These are phyloP conservation scores for Leucophenga varia DNA, from an alignment of 1,140 invertebrate species.

Conservation along the genomic window DNA sequence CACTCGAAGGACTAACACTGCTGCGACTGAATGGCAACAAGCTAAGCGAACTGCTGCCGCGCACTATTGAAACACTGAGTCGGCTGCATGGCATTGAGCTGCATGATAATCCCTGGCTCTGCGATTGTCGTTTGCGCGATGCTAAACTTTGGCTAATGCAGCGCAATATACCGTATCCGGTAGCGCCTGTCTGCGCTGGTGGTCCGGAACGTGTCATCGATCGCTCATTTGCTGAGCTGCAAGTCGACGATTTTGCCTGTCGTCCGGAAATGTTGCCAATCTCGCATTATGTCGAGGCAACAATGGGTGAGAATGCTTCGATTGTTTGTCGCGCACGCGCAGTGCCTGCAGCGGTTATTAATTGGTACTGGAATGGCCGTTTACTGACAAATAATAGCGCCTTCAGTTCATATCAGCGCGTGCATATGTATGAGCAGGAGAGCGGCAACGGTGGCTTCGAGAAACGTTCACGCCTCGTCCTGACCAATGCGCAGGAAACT, in stretches of 20 bases:
- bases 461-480: constrained; percentile 76
- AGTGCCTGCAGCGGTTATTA: constrained; percentile 76
- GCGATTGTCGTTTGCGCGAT: constrained; percentile 81
- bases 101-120: constrained; percentile 89
- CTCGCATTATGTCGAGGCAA: constrained; percentile 73
- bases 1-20: constrained; percentile 74
- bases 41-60: constrained; percentile 69
- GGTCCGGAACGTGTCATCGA: constrained; percentile 69
- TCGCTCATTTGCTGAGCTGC: constrained; percentile 71
- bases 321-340: constrained; percentile 78
- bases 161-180: constrained; percentile 77
- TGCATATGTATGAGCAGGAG: constrained; percentile 78
- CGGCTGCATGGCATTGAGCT: constrained; percentile 81
- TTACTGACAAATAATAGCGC: constrained; percentile 76
- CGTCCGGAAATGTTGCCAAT: constrained; percentile 77
- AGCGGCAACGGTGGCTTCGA: constrained; percentile 58
- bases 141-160: constrained; percentile 82
- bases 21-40: constrained; percentile 81
- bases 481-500: constrained; percentile 83
- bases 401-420: constrained; percentile 78
- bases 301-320: constrained; percentile 81
- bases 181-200: constrained; percentile 72
- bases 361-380: constrained; percentile 85
- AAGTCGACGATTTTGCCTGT: constrained; percentile 84
- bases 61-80: constrained; percentile 71